These are phyloP conservation scores for Oenanthe oenanthe DNA, from an alignment of 2,113 vertebrate genomes.

Conservation along the genomic window DNA sequence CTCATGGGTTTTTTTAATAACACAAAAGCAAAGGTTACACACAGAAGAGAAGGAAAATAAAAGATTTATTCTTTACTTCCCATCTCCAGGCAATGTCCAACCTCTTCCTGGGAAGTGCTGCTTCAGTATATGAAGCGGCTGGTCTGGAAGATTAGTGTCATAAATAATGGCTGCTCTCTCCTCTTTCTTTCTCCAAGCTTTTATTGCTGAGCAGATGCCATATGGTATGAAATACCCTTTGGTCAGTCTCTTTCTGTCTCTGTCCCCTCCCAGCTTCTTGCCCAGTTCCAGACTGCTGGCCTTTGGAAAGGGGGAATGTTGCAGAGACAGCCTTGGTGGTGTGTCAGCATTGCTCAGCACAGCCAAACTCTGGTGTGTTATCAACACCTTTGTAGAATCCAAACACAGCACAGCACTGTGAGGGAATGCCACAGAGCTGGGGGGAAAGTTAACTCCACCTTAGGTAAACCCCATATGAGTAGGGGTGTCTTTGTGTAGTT, in stretches of 20 bases:
- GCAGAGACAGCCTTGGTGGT: neutral
- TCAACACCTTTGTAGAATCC: neutral
- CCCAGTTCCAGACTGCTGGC: neutral
- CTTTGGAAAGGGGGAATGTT: neutral
- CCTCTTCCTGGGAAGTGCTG: neutral
- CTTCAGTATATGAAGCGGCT: accelerated
- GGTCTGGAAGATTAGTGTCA: neutral
- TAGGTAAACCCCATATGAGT: neutral
- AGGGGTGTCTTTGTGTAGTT: neutral
- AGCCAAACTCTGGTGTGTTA: neutral
- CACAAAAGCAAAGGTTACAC: neutral
- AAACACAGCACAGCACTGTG: neutral
- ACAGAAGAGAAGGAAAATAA: neutral
- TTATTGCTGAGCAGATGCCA: neutral
- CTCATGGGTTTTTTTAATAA: neutral
- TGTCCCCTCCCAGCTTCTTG: neutral
- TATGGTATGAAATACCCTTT: neutral
- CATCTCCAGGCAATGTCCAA: neutral
- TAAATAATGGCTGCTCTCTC: neutral
- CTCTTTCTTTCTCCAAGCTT: neutral
- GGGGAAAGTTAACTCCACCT: neutral
- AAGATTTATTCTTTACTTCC: neutral
- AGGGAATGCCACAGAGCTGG: neutral
- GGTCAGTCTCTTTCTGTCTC: neutral
- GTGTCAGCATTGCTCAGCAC: neutral